phyloP scores from a whole-genome alignment of 2,797 vertebrate genomes.

The Decapterus maruadsi region DNA sequence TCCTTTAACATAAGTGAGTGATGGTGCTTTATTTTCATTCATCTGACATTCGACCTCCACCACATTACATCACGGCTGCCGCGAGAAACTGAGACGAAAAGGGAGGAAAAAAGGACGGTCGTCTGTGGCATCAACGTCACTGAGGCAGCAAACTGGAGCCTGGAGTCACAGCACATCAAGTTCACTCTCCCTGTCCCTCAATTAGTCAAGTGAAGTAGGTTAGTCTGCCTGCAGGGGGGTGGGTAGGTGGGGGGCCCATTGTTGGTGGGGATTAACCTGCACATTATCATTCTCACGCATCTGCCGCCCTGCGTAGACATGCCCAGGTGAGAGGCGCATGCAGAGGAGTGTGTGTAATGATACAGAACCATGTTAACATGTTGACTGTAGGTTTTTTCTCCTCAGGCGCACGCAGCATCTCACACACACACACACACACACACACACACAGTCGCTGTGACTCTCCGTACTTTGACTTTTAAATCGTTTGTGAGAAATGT shows the following conservation, averaged over 20 bases:
- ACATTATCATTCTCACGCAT: conserved; percentile 67
- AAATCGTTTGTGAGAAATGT: not conserved
- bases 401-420: conserved; percentile 14
- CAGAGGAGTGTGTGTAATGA: conserved; percentile 15
- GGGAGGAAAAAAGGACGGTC: conserved; percentile 4
- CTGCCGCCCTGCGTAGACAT: conserved; percentile 54
- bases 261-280: conserved; percentile 60
- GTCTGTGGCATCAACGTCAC: conserved; percentile 4
- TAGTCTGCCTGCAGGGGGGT: conserved; percentile 24
- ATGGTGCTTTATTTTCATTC: conserved; percentile 19
- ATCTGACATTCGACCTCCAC: conserved; percentile 42
- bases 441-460: not conserved
- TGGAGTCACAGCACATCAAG: conserved; percentile 25
- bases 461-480: not conserved
- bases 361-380: conserved; percentile 6
- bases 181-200: conserved; percentile 31
- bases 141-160: conserved; percentile 27
- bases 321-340: conserved; percentile 25
- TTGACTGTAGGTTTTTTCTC: not conserved
- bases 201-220: conserved; percentile 51
- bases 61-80: conserved; percentile 35
- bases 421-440: not conserved
- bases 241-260: conserved; percentile 17
- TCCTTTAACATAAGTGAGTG: not conserved
- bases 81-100: conserved; percentile 29